Base-by-base conservation (phyloP, 35 echinoderm and acorn worm genomes). In the Eucidaris tribuloides region DNA sequence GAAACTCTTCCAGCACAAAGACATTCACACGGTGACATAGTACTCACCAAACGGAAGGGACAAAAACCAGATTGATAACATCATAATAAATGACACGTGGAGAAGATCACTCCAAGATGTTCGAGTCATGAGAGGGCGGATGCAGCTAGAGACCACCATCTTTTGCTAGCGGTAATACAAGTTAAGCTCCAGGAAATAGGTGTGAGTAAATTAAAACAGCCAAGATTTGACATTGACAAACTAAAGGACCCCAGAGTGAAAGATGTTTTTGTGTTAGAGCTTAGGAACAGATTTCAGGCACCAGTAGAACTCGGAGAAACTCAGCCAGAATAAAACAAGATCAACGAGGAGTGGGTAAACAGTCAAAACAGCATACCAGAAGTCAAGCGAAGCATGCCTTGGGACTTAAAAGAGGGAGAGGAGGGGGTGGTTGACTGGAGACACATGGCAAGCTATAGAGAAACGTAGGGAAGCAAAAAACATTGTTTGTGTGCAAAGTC, bases 61-160 rank as follows among this genome's bases (percentile, higher is more conserved):
- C n/a, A n/a, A n/a, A n/a, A n/a, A n/a, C n/a, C n/a, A n/a, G n/a
- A n/a, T n/a, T n/a, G n/a, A n/a, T n/a, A 24, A 17, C 49, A 20
- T 7, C 32, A 33, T 44, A 44, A 44, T 13, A 30, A n/a, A 13
- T 20, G 23, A n/a, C n/a, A n/a, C n/a, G n/a, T n/a, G n/a, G n/a
- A n/a, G n/a, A n/a, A n/a, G n/a, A n/a, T n/a, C n/a, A n/a, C n/a
- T n/a, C n/a, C n/a, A n/a, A n/a, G n/a, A n/a, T n/a, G n/a, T n/a
- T n/a, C n/a, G n/a, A n/a, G 60, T 25, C 5, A 83, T 83, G 81
- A 83, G 58, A 83, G 81, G 81, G 81, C 59, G 24, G 58, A 65
- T 66, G 34, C 54, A 17, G 6, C 82, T 32, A 85, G 64, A 33
- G 82, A 85, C 45, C 61, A 85, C 56, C 82, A 85, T 11, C 82